Evolutionary conservation across 2,797 vertebrate species (phyloP), one percentile per base, ranked within the genome.

Genomic region (Melanogrammus aeglefinus): DNA sequence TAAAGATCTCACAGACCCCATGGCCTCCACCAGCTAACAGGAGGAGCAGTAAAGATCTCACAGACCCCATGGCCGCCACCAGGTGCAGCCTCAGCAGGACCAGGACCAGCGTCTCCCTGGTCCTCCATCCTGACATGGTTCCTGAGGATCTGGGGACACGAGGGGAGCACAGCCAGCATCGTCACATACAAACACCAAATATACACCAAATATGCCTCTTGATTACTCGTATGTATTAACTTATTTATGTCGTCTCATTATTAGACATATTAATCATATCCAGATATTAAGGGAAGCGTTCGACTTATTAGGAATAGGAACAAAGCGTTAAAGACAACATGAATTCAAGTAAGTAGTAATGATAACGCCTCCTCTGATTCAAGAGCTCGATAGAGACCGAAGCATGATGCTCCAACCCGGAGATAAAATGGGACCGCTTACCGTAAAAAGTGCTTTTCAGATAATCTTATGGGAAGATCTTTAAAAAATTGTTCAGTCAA

Each of bases 11-110:
- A 35, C 35, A 35, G 35, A 35, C 35, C 35, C 4, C 35, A 35
- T 6, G 35, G 35, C 35, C 35, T 35, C 35, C 35, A 6, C 4
- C 35, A 35, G 35, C 35, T 36, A 36, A 36, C 35, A 36, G 6
- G 35, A 36, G 35, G 35, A 36, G 35, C 35, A 7, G 44, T 51
- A 9, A 7, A 36, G 16, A 36, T 21, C 13, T 29, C 75, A 83
- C 89, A 89, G 83, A 95, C 94, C 91, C 91, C 38, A 78, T 84
- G 79, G 88, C 93, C 78, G 79, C 78, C 51, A 87, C 92, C 70
- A 90, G 80, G 44, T 82, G 84, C 76, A 94, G 77, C 63, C 91
- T 88, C 33, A 94, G 76, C n/a, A 93, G 80, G 81, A 44, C 86
- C 77, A 93, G 44, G 0, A 93, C 51, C 2, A 93, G 33, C 1